phyloP scores from a whole-genome alignment of 2,888 invertebrate species.

The Eupsilia transversa region DNA sequence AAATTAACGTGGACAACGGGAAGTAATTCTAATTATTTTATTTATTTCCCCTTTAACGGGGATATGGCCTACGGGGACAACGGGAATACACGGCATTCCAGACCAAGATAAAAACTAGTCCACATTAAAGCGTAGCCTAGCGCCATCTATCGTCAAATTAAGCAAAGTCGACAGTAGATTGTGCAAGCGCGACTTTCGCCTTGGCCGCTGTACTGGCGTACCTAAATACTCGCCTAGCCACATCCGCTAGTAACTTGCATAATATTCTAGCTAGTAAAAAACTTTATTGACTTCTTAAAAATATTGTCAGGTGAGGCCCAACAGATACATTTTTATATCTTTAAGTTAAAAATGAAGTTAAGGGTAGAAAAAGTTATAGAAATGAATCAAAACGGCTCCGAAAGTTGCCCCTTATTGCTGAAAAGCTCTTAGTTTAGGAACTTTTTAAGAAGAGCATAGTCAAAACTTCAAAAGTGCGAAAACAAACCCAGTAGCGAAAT shows the following conservation, averaged over 20 bases:
- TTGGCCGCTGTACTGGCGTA: conserved; percentile 68
- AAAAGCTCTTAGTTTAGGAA: not conserved
- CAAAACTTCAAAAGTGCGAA: not conserved
- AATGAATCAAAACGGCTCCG: not conserved
- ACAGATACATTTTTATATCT: not conserved
- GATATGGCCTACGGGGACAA: too few species aligned
- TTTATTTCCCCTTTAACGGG: too few species aligned
- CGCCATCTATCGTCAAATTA: conserved; percentile 62
- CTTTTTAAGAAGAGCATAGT: not conserved
- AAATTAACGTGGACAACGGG: too few species aligned
- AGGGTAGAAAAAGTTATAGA: not conserved
- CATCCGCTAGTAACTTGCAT: conserved; percentile 61
- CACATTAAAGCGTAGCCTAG: conserved; percentile 14
- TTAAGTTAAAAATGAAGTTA: not conserved
- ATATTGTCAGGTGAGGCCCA: not conserved
- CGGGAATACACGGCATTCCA: too few species aligned
- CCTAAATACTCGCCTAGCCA: conserved; percentile 57
- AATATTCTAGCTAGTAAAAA: conserved; percentile 43
- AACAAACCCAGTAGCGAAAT: not conserved
- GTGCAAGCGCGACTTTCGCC: conserved; percentile 71
- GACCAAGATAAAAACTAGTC: conserved; percentile 3
- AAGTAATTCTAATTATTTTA: too few species aligned
- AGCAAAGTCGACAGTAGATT: conserved; percentile 51
- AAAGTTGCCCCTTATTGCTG: not conserved
- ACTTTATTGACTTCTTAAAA: conserved; percentile 8